Evolutionary conservation across 2,797 vertebrate genomes (phyloP), one percentile per base, ranked within the genome.

Genomic region (Xerus rutilus): DNA sequence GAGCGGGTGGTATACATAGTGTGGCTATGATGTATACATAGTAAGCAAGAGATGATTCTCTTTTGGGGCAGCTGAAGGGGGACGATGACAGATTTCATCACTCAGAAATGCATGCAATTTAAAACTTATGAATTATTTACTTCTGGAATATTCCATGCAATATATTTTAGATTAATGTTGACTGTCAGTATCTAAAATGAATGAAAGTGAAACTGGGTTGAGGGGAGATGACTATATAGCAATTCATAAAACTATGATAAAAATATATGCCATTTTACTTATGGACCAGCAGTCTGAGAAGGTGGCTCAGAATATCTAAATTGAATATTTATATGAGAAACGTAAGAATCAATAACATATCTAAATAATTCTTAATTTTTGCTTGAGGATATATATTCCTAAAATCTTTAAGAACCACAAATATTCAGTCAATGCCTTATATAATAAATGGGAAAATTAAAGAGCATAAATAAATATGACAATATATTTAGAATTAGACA

Each of bases 371-470:
- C 78, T 39, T 67, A 59, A 93, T 82, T 82, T 49, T 84, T 94
- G 4, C 62, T 92, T 91, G 39, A 81, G 21, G 59, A 94, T 93
- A 32, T 97, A 69, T 45, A 96, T 77, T 21, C 65, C 8, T 0
- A 92, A 96, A 96, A 47, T 96, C 84, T 65, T 21, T 0, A 94
- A 47, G 69, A 93, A 94, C 88, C 39, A 87, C 94, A 95, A 97
- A 96, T 32, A 86, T 76, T 59, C 94, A 95, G 90, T 77, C 72
- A 86, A 85, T 95, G 32, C 86, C 83, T 57, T 78, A 39, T 67
- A 74, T 28, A 96, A 86, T 81, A 94, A 85, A 95, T 91, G 94
- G 52, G 25, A 96, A 94, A 92, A 89, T 85, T 95, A 52, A 59
- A 77, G 12, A 59, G 8, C 9, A 82, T 30, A 96, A 54, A 64